Percentiles rank a stretch among this genome's conserved stretches.
Evolutionary conservation across 2,113 vertebrate species (phyloP).

Genomic region (Planiliza haematocheilus): DNA sequence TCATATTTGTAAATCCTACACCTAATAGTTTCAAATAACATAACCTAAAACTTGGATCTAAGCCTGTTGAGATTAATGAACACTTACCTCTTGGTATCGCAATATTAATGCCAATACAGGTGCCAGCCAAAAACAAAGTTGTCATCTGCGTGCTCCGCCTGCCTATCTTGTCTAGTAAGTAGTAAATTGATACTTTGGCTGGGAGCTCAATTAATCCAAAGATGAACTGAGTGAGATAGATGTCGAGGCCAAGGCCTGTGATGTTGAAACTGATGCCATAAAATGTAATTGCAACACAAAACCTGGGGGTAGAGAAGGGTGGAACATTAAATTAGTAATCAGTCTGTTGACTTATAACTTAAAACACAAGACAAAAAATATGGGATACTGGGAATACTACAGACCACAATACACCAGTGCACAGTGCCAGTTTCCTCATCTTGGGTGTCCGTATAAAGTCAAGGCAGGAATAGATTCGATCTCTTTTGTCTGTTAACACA

Average conservation of each 20-base stretch:
- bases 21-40: not conserved
- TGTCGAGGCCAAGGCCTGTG: conserved; percentile 78
- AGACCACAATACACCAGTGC: conserved; percentile 80
- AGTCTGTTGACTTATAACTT: not conserved
- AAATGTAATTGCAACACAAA: conserved; percentile 73
- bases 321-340: not conserved
- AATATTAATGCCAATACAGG: conserved; percentile 79
- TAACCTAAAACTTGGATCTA: not conserved
- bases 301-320: conserved; percentile 63
- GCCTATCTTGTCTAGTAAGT: conserved; percentile 77
- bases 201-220: conserved; percentile 80
- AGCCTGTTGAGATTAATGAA: not conserved
- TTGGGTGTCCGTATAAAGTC: conserved; percentile 82
- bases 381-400: conserved; percentile 36
- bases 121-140: conserved; percentile 52
- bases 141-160: conserved; percentile 60
- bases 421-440: conserved; percentile 79
- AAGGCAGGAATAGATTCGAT: conserved; percentile 75
- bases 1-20: too few species aligned
- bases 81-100: conserved; percentile 81
- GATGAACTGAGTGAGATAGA: conserved; percentile 81
- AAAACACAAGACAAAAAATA: too few species aligned
- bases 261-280: conserved; percentile 84
- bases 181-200: conserved; percentile 73
- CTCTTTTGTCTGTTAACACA: conserved; percentile 55